A percentile compares a stretch with the other conserved stretches of the same genome.
Evolutionary conservation across 2,888 invertebrate genomes (phyloP).

Genomic region (Stenodera caucasica): DNA sequence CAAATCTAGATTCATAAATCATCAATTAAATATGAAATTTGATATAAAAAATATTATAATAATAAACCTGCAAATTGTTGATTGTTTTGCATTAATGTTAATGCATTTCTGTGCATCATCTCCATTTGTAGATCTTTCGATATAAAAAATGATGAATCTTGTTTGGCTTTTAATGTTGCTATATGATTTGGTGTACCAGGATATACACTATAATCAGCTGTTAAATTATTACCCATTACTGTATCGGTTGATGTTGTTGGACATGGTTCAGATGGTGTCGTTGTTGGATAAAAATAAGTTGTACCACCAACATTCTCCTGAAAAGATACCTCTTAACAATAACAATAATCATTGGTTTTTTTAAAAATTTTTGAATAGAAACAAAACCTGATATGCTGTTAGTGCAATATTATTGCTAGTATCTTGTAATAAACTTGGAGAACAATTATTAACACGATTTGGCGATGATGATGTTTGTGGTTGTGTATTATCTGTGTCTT

Average conservation of each 20-base stretch:
- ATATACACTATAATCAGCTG: conserved; percentile 64
- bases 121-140: conserved; percentile 82
- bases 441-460: conserved; percentile 50
- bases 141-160: conserved; percentile 71
- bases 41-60: too few relatives aligned
- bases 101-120: conserved; percentile 73
- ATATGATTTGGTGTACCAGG: conserved; percentile 66
- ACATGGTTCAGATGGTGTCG: conserved; percentile 51
- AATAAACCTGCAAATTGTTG: conserved; percentile 59
- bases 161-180: conserved; percentile 58
- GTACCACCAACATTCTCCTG: conserved; percentile 93
- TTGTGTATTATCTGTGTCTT: conserved; percentile 35
- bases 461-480: conserved; percentile 43
- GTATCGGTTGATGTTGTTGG: conserved; percentile 37
- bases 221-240: conserved; percentile 31
- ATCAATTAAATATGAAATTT: conserved; percentile 14
- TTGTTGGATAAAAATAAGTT: conserved; percentile 86
- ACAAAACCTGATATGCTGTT: conserved; percentile 50
- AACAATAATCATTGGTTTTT: too few relatives aligned
- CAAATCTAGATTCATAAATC: conserved; percentile 53
- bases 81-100: conserved; percentile 65
- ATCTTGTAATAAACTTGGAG: conserved; percentile 51
- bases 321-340: conserved; percentile 37
- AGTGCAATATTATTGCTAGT: conserved; percentile 45
- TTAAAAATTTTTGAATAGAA: too few relatives aligned